Percentiles rank a stretch among this genome's conserved stretches.
Evolutionary conservation across 2,113 vertebrate species (phyloP).

Genomic region (Vanacampus margaritifer): DNA sequence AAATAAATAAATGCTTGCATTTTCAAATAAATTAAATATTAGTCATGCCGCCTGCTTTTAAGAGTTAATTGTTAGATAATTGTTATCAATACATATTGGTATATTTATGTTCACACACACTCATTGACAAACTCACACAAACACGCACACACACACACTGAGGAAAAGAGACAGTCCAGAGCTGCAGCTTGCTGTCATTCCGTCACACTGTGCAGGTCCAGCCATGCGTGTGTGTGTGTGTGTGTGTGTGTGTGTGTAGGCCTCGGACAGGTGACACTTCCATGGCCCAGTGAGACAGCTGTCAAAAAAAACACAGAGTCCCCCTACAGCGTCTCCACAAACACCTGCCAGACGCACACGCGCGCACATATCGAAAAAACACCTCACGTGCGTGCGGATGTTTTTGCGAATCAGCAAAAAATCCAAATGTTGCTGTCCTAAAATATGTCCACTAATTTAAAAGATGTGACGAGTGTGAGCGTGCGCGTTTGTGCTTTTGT

Average conservation of each 20-base stretch:
- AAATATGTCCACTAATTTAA: conserved; percentile 8
- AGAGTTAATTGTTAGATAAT: no score
- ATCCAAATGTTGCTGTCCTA: background rate
- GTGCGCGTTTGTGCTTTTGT: background rate
- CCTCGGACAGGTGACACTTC: conserved; percentile 64
- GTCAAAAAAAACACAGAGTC: conserved; percentile 66
- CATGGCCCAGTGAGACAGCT: conserved; percentile 67
- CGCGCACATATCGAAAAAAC: conserved; percentile 21
- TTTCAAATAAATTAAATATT: no score
- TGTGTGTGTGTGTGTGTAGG: conserved; percentile 11
- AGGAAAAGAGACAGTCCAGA: background rate
- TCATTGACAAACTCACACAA: background rate
- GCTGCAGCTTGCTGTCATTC: background rate
- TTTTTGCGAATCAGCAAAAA: conserved; percentile 14
- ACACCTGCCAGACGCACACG: conserved; percentile 41
- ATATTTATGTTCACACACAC: no score
- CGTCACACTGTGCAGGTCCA: conserved; percentile 6
- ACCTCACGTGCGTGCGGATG: background rate
- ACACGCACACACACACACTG: conserved; percentile 5
- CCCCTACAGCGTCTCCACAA: conserved; percentile 41
- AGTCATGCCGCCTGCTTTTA: no score
- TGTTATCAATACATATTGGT: no score
- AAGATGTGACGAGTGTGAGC: conserved; percentile 2
- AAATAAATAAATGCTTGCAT: no score
- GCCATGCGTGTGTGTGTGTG: conserved; percentile 23